Percentiles rank a stretch among this genome's conserved stretches.
Evolutionary conservation across 1,140 invertebrate species (phyloP).

Genomic region (Galleria mellonella): DNA sequence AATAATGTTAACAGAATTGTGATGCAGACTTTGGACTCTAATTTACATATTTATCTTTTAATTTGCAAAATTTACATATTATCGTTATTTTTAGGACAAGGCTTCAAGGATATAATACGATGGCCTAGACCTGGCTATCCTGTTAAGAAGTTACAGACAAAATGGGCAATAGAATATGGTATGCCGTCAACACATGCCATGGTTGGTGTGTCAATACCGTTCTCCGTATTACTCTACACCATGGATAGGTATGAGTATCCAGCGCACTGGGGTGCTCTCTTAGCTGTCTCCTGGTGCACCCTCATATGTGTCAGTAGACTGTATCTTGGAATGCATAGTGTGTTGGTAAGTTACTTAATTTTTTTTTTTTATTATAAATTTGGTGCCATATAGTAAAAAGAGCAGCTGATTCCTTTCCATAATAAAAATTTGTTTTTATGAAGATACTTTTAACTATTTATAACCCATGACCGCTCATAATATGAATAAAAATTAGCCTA

Average conservation of each 20-base stretch:
- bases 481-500: too few species aligned
- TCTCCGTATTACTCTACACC: conserved; percentile 87
- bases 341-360: conserved; percentile 78
- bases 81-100: conserved; percentile 80
- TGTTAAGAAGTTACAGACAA: conserved; percentile 86
- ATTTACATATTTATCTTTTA: too few species aligned
- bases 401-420: too few species aligned
- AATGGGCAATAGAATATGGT: conserved; percentile 92
- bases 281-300: conserved; percentile 80
- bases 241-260: conserved; percentile 87
- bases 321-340: conserved; percentile 94
- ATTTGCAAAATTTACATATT: not conserved
- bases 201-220: conserved; percentile 90
- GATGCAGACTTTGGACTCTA: too few species aligned
- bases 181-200: conserved; percentile 97
- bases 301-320: conserved; percentile 89
- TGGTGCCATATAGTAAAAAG: too few species aligned
- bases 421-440: too few species aligned
- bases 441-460: too few species aligned
- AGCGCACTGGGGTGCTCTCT: conserved; percentile 68
- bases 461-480: too few species aligned
- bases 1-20: too few species aligned
- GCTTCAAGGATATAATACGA: conserved; percentile 89
- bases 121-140: conserved; percentile 91
- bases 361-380: not conserved